Evolutionary conservation across 2,797 vertebrate species (phyloP), one percentile per base, ranked within the genome.

Genomic region (Anolis apletophallus): DNA sequence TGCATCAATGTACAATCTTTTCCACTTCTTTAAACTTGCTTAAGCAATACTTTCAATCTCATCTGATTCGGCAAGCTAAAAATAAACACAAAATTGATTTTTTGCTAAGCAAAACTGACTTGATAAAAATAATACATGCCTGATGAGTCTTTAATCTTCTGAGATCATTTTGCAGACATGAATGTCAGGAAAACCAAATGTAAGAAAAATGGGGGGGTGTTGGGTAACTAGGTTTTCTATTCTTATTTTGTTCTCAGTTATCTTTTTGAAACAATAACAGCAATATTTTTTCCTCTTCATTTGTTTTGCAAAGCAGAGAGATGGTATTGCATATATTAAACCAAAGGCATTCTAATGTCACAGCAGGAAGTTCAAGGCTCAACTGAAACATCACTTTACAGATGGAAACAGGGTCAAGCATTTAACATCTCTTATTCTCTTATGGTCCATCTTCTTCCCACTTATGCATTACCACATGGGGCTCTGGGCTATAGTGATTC

Each of bases 21-120:
- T 90, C 14, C 71, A 82, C 73, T 83, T 92, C 74, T 92, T 85
- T 89, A 84, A 88, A 88, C 80, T 34, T 87, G 81, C 61, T 50
- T 84, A 84, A 82, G 79, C 74, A 92, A 73, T 17, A 55, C 84
- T 89, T 89, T 87, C 73, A 76, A 40, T 89, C 19, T 87, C 76
- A 83, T 88, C 13, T 74, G 74, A 71, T 87, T 40, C 0, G 74
- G 52, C 76, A 54, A 88, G 7, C 19, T 61, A 40, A 87, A 92
- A 93, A 89, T 59, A 87, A 91, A 76, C 4, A 83, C 23, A 80
- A 84, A 79, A 90, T 84, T 84, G 0, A 57, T 91, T 90, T 88
- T 72, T 71, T 52, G 76, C 1, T 54, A 81, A 88, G 5, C 78
- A 88, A 90, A 92, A 82, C n/a, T 83, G 5, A 2, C 2, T 71